Conservation (phyloP, 2,797 vertebrate species). For the Ispidina lecontei region DNA sequence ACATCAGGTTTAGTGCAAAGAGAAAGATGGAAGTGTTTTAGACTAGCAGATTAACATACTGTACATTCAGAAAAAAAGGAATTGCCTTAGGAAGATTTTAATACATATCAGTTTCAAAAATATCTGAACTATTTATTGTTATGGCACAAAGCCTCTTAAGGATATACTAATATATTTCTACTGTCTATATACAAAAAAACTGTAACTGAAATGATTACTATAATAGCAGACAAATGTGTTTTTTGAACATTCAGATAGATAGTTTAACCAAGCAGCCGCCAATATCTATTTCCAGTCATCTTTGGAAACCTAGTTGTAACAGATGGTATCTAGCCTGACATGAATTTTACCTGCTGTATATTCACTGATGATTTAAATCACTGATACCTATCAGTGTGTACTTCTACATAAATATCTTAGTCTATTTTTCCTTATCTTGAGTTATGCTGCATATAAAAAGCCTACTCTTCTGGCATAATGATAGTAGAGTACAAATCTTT, state of each 20-base stretch:
- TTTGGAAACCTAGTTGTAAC: background rate
- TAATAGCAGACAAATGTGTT: slow-evolving; percentile 5
- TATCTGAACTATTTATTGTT: slow-evolving; percentile 57
- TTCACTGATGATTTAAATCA: slow-evolving; percentile 11
- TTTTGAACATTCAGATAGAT: slow-evolving; percentile 21
- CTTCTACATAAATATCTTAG: background rate
- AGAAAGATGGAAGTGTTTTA: slow-evolving; percentile 42
- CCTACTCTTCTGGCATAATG: background rate
- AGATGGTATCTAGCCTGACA: slow-evolving; percentile 18
- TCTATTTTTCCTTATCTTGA: background rate
- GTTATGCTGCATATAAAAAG: background rate
- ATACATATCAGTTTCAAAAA: slow-evolving; percentile 71
- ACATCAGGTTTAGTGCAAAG: slow-evolving; percentile 39
- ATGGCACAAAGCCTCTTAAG: slow-evolving; percentile 57
- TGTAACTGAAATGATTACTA: background rate
- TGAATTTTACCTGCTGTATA: slow-evolving; percentile 35
- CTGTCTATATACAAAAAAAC: slow-evolving; percentile 6
- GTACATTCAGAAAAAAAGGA: slow-evolving; percentile 61
- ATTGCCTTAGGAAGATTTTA: slow-evolving; percentile 70
- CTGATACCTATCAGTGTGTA: background rate
- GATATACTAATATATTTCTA: slow-evolving; percentile 52
- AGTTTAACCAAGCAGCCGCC: slow-evolving; percentile 13
- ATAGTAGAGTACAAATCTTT: background rate
- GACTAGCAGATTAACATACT: slow-evolving; percentile 66
- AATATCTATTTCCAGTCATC: slow-evolving; percentile 24